phyloP scores from a whole-genome alignment of 1,140 invertebrate species.

The Mizuhopecten yessoensis region DNA sequence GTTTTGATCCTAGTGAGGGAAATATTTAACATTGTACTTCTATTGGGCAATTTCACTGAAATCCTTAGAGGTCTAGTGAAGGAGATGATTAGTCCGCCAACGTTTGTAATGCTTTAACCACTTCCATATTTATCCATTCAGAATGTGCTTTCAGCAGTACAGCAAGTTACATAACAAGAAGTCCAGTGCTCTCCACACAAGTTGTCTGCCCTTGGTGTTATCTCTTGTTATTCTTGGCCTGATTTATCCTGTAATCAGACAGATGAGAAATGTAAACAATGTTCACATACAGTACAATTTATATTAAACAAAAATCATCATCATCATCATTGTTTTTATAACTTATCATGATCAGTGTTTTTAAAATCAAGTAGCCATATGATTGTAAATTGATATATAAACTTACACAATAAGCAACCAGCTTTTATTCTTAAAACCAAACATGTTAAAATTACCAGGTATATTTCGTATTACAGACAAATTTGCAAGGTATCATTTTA shows the following conservation, averaged over 20 bases:
- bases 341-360: background rate
- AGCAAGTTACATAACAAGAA: background rate
- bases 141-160: too few species aligned
- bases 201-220: conserved; percentile 28
- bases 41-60: background rate
- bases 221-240: conserved; percentile 61
- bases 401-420: too few species aligned
- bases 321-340: background rate
- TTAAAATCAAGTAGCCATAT: background rate
- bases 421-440: too few species aligned
- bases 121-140: too few species aligned
- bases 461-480: too few species aligned
- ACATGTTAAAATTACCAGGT: too few species aligned
- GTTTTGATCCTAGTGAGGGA: background rate
- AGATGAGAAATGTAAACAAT: background rate
- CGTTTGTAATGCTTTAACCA: too few species aligned
- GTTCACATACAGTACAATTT: background rate
- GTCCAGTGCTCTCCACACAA: background rate
- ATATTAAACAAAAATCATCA: background rate
- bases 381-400: background rate
- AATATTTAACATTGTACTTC: background rate
- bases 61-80: background rate
- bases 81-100: background rate
- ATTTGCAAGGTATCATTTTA: too few species aligned
- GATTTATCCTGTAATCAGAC: conserved; percentile 58